Evolutionary conservation across 2,113 vertebrate genomes (phyloP), one percentile per base, ranked within the genome.

Genomic region (Pheucticus melanocephalus): DNA sequence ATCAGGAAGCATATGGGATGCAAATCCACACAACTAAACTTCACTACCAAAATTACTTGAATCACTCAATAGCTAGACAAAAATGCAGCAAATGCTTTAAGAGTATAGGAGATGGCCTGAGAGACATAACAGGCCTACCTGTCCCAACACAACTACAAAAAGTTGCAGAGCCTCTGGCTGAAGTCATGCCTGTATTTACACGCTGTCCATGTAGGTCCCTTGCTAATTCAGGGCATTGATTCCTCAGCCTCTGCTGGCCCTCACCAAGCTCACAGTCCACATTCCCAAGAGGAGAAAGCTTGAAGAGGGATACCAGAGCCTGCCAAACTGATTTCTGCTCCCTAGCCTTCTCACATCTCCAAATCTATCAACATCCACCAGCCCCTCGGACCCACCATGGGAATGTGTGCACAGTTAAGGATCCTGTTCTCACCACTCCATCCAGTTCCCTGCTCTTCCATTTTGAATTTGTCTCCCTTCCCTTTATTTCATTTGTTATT

Each of bases 341-440:
- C 63, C 25, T 40, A 63, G 23, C 12, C 45, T 39, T 47, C 30
- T 33, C 24, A 17, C 0, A 2, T 45, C 47, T 59, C 60, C 42
- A n/a, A 53, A 60, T 28, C 31, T 24, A 63, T 28, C 25, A 90
- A 66, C 16, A 66, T 31, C 28, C 31, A 84, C 9, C 12, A 73
- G 12, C 47, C 59, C 11, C 39, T 16, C 2, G 0, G 35, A 79
- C 9, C 30, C 1, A 11, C 7, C 35, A 63, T 1, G 4, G 19
- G 7, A 75, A 66, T 15, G 5, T 3, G 9, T 11, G 10, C 6
- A 64, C 27, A 37, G 9, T 13, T 35, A 66, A 53, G 24, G 40
- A 82, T 53, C 28, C 17, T 78, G 22, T 45, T 30, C 20, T 75
- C 22, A 66, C 31, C 19, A 35, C 11, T 85, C 20, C 25, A 71